A percentile compares a stretch with the other conserved stretches of the same genome.
Conservation (phyloP, 2,797 vertebrate genomes). For the Coreius guichenoti region DNA sequence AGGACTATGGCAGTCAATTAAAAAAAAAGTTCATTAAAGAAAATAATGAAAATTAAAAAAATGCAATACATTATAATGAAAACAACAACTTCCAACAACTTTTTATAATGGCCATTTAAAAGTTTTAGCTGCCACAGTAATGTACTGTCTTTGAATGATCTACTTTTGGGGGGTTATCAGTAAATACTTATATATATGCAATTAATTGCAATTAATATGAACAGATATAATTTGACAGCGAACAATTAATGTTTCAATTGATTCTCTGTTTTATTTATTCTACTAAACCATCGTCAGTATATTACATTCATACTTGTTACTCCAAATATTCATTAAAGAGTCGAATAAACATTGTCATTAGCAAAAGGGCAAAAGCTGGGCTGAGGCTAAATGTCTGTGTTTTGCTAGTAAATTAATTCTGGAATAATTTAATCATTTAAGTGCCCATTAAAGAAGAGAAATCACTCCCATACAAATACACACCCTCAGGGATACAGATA, state of each 20-base stretch:
- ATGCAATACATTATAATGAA: too few relatives aligned
- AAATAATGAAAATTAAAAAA: too few relatives aligned
- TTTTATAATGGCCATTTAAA: too few relatives aligned
- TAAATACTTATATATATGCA: background rate
- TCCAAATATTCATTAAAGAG: conserved; percentile 22
- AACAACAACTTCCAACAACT: too few relatives aligned
- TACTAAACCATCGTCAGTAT: background rate
- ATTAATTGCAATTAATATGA: background rate
- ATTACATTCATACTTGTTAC: background rate
- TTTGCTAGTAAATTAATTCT: conserved; percentile 31
- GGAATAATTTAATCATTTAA: conserved; percentile 21
- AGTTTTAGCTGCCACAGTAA: too few relatives aligned
- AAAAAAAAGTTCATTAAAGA: background rate
- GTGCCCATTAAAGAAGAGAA: background rate
- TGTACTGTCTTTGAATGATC: too few relatives aligned
- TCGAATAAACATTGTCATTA: conserved; percentile 24
- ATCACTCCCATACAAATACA: background rate
- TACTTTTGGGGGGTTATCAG: too few relatives aligned
- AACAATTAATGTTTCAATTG: background rate
- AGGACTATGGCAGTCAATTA: background rate
- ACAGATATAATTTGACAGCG: background rate
- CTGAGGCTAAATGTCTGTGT: conserved; percentile 6
- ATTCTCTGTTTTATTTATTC: background rate
- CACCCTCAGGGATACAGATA: background rate
- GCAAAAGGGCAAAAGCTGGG: conserved; percentile 4